Percentiles rank a stretch among this genome's conserved stretches.
phyloP scores from a whole-genome alignment of 2,113 vertebrate genomes.

The Mola mola region DNA sequence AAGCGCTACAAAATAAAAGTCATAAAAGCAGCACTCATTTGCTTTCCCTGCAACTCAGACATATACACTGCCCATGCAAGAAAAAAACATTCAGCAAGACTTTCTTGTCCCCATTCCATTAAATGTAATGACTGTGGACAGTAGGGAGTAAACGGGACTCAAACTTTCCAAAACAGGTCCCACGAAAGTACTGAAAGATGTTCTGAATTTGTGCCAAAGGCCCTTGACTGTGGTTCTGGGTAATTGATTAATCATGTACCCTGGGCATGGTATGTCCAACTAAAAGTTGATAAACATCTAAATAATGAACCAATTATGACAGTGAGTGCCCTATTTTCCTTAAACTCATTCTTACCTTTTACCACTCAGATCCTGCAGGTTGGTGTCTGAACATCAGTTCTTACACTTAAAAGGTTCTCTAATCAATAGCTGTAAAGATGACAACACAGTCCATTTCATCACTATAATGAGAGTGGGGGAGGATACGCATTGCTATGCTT shows the following conservation, averaged over 20 bases:
- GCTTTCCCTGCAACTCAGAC: conserved; percentile 62
- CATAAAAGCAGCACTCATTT: conserved; percentile 62
- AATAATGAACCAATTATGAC: conserved; percentile 23
- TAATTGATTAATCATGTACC: conserved; percentile 25
- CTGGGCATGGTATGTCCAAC: neutral
- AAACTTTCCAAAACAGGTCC: conserved; percentile 61
- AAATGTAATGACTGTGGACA: conserved; percentile 52
- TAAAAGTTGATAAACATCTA: conserved; percentile 3
- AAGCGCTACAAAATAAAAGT: conserved; percentile 54
- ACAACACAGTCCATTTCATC: neutral
- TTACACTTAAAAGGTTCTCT: no score
- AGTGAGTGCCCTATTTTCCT: conserved; percentile 17
- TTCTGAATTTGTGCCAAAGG: conserved; percentile 26
- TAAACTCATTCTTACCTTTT: neutral
- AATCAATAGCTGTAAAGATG: neutral
- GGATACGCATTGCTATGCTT: no score
- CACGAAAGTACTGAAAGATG: conserved; percentile 32
- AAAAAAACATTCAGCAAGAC: conserved; percentile 45
- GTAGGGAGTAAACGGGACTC: conserved; percentile 40
- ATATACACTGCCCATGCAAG: conserved; percentile 43
- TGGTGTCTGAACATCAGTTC: neutral
- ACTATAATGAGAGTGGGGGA: neutral
- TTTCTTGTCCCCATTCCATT: conserved; percentile 34
- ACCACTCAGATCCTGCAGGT: neutral
- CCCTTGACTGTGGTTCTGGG: conserved; percentile 16